Conservation (phyloP, 2,888 invertebrate species). For the Acanthosepion esculentum region DNA sequence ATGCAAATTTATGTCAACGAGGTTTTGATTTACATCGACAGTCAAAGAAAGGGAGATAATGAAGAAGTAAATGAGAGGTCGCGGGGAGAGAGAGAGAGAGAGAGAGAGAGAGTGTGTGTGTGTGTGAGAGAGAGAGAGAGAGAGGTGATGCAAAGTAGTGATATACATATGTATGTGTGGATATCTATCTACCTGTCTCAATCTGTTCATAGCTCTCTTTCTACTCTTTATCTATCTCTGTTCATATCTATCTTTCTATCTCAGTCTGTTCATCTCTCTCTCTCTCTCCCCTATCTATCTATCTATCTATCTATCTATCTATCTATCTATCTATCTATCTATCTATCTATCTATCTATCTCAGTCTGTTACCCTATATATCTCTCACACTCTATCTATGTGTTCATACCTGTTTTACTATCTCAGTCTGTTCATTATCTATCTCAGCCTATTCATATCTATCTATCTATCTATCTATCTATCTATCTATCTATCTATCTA, state of each 20-base stretch:
- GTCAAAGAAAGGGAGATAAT: background rate
- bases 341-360: too few relatives aligned
- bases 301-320: background rate
- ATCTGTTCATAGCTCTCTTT: background rate
- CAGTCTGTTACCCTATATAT: too few relatives aligned
- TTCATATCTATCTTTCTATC: background rate
- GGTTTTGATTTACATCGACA: background rate
- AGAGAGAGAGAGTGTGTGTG: background rate
- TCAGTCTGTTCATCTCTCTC: background rate
- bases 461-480: background rate
- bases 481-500: background rate
- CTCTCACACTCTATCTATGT: too few relatives aligned
- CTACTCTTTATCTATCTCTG: too few relatives aligned
- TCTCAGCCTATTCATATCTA: background rate
- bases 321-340: too few relatives aligned
- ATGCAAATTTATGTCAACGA: slow-evolving; percentile 33
- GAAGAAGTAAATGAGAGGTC: background rate
- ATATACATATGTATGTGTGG: background rate
- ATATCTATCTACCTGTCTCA: too few relatives aligned
- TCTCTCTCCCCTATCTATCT: background rate
- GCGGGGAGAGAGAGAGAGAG: background rate
- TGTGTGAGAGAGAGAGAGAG: background rate
- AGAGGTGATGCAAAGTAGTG: background rate
- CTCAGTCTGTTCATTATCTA: too few relatives aligned
- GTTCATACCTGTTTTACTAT: too few relatives aligned